These are phyloP conservation scores for Noctua janthina DNA, from an alignment of 2,888 invertebrate species.

Conservation along the genomic window DNA sequence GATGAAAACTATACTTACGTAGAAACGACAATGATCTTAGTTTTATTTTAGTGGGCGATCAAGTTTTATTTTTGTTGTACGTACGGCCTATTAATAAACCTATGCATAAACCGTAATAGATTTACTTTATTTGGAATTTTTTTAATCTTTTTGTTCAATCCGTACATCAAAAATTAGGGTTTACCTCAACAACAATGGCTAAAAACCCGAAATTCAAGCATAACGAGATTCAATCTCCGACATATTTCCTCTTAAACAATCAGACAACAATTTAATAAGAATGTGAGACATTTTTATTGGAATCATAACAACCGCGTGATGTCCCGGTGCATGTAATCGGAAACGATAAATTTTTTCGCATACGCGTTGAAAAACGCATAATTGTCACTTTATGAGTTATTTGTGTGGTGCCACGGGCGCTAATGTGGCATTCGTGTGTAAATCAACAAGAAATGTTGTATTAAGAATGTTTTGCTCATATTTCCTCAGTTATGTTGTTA, in stretches of 20 bases:
- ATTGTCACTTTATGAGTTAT: conserved; percentile 86
- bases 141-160: background rate
- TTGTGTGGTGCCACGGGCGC: conserved; percentile 75
- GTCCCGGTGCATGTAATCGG: conserved; percentile 77
- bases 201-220: background rate
- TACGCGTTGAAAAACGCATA: conserved; percentile 77
- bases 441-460: conserved; percentile 71
- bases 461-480: conserved; percentile 36
- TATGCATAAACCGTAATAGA: conserved; percentile 24
- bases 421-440: conserved; percentile 78
- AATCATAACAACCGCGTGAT: conserved; percentile 28
- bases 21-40: conserved; percentile 86
- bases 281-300: conserved; percentile 36
- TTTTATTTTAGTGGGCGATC: conserved; percentile 80
- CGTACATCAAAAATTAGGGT: background rate
- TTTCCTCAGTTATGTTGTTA: conserved; percentile 42
- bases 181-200: background rate
- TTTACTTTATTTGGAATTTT: conserved; percentile 1
- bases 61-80: conserved; percentile 64
- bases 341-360: conserved; percentile 84
- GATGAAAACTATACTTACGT: conserved; percentile 88
- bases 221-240: background rate
- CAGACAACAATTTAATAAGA: conserved; percentile 25
- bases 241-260: background rate
- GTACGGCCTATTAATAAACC: conserved; percentile 46